Evolutionary conservation across 92 coral and sea anemone species (phyloP).

Genomic region (Paramuricea clavata): DNA sequence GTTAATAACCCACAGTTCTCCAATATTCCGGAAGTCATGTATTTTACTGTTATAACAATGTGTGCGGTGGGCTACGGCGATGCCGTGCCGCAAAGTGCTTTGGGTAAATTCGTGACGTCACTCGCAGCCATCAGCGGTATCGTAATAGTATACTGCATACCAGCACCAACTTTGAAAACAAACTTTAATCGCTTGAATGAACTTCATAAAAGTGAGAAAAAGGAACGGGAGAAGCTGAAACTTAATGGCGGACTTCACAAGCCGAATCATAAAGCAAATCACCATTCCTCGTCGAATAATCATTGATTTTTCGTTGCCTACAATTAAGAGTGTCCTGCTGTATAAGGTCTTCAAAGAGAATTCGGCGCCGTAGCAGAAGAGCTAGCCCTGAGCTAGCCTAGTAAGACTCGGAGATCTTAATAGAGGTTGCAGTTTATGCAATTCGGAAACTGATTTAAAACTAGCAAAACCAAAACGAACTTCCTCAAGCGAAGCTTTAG

Average conservation of each 20-base stretch:
- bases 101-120: slow-evolving; percentile 82
- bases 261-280: not conserved
- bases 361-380: too few species aligned
- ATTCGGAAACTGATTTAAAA: too few species aligned
- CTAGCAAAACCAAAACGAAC: too few species aligned
- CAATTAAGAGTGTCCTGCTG: too few species aligned
- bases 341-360: too few species aligned
- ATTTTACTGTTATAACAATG: slow-evolving; percentile 94
- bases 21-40: slow-evolving; percentile 83
- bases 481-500: too few species aligned
- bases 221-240: not conserved
- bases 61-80: slow-evolving; percentile 97
- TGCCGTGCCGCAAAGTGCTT: slow-evolving; percentile 75
- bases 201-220: slow-evolving; percentile 46
- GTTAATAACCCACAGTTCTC: slow-evolving; percentile 70
- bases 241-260: not conserved
- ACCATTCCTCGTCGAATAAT: not conserved
- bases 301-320: not conserved
- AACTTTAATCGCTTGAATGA: slow-evolving; percentile 79
- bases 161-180: slow-evolving; percentile 90
- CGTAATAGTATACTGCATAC: slow-evolving; percentile 81
- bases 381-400: too few species aligned
- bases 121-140: slow-evolving; percentile 88
- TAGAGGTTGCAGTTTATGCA: too few species aligned
- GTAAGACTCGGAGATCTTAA: too few species aligned